phyloP scores from a whole-genome alignment of 2,797 vertebrate species.

The Sphenodon punctatus region DNA sequence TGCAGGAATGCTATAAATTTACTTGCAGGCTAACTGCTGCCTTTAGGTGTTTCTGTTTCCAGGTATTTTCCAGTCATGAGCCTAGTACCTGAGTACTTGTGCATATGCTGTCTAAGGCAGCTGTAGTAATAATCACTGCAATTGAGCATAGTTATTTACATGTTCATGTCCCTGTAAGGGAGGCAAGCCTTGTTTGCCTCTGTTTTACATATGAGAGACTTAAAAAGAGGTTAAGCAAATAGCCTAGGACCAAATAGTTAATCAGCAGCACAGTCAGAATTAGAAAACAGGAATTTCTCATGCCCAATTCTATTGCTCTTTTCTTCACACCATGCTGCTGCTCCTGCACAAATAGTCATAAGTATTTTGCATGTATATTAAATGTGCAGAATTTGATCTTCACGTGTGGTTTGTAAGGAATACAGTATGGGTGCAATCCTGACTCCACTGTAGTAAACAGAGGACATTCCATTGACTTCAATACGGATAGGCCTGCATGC shows the following conservation, averaged over 20 bases:
- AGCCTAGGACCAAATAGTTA: neutral
- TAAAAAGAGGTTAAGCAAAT: neutral
- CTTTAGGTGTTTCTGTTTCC: neutral
- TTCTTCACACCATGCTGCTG: neutral
- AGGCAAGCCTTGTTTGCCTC: neutral
- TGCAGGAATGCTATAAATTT: neutral
- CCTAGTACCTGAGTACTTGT: neutral
- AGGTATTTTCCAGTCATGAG: neutral
- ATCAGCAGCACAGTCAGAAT: neutral
- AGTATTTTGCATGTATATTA: neutral
- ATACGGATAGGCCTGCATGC: too few relatives aligned
- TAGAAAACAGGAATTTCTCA: neutral
- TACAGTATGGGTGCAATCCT: too few relatives aligned
- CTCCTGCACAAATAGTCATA: neutral
- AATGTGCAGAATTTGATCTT: neutral
- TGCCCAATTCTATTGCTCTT: neutral
- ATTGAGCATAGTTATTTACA: neutral
- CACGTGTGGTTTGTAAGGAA: neutral
- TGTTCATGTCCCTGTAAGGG: neutral
- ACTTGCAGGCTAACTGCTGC: neutral
- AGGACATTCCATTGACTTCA: too few relatives aligned
- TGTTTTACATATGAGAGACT: neutral
- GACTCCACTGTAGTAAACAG: too few relatives aligned
- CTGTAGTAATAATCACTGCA: neutral
- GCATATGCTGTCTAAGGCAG: neutral